A percentile compares a stretch with the other conserved stretches of the same genome.
Evolutionary conservation across 2,113 vertebrate species (phyloP).

Genomic region (Serinus canaria): DNA sequence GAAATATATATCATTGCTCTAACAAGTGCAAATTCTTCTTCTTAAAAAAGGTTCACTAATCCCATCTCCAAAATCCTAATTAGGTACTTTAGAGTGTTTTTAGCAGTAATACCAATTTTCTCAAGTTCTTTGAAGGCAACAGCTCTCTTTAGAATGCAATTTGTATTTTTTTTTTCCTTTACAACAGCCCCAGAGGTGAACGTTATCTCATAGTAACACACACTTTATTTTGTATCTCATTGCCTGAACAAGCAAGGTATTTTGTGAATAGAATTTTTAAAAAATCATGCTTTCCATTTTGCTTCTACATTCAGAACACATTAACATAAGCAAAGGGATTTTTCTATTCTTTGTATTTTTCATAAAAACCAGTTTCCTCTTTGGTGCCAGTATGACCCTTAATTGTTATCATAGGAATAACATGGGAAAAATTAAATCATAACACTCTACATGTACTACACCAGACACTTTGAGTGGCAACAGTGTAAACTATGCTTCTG

Average conservation of each 20-base stretch:
- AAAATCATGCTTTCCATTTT: not conserved
- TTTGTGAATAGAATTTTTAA: not conserved
- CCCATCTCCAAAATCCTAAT: not conserved
- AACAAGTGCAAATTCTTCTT: not conserved
- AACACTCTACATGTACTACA: not conserved
- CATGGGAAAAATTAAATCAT: not conserved
- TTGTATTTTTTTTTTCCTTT: not conserved
- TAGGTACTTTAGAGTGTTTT: not conserved
- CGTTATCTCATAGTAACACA: constrained; percentile 16
- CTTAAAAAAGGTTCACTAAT: not conserved
- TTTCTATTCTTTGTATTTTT: not conserved
- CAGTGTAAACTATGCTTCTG: not conserved
- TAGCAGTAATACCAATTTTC: not conserved
- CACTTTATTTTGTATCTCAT: not conserved
- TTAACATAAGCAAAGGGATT: not conserved
- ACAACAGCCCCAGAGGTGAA: not conserved
- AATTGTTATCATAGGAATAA: not conserved
- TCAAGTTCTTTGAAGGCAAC: constrained; percentile 9
- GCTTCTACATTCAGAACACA: not conserved
- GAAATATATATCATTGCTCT: not conserved
- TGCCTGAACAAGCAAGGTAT: constrained; percentile 9
- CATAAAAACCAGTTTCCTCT: not conserved
- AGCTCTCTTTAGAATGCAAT: not conserved
- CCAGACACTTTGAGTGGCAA: not conserved
- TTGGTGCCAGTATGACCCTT: not conserved